Percentiles rank a stretch among this genome's conserved stretches.
Conservation (phyloP, 2,797 vertebrate genomes). For the Percopsis omiscomaycus region DNA sequence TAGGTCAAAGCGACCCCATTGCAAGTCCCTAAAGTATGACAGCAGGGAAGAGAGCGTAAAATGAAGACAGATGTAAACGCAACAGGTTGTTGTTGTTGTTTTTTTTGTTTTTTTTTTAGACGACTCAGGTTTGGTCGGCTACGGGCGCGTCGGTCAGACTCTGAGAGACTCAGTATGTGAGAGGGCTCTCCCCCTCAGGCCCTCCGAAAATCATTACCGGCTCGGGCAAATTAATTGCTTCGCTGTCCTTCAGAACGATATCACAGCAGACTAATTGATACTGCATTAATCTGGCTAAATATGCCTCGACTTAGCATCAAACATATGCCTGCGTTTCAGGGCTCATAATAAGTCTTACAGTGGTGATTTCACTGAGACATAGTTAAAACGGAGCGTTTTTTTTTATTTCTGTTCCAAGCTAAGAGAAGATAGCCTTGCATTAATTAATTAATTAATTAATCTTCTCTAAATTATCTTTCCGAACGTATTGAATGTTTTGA, state of each 20-base stretch:
- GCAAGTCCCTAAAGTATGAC: background rate
- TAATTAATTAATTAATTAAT: slow-evolving; percentile 30
- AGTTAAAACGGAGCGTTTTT: slow-evolving; percentile 39
- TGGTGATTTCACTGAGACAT: slow-evolving; percentile 19
- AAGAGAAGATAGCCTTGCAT: slow-evolving; percentile 30
- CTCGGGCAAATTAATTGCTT: slow-evolving; percentile 63
- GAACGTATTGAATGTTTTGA: background rate
- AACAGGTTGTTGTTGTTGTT: slow-evolving; percentile 1
- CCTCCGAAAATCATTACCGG: slow-evolving; percentile 57
- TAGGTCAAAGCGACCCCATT: slow-evolving; percentile 63
- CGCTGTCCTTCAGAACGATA: slow-evolving; percentile 67
- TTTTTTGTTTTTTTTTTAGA: slow-evolving; percentile 55
- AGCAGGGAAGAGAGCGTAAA: slow-evolving; percentile 32
- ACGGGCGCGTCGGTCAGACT: slow-evolving; percentile 45
- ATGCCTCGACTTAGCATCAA: slow-evolving; percentile 44
- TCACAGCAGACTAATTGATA: slow-evolving; percentile 62
- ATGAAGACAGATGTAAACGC: slow-evolving; percentile 41
- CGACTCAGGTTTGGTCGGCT: slow-evolving; percentile 66
- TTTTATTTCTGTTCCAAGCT: slow-evolving; percentile 17
- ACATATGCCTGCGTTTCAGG: slow-evolving; percentile 60
- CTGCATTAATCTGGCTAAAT: slow-evolving; percentile 60
- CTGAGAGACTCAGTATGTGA: slow-evolving; percentile 31
- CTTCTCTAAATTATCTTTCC: slow-evolving; percentile 13
- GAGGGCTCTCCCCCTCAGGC: slow-evolving; percentile 36
- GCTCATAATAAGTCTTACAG: slow-evolving; percentile 38